A percentile compares a stretch with the other conserved stretches of the same genome.
Evolutionary conservation across 2,888 invertebrate genomes (phyloP).

Genomic region (Odontothrips loti): DNA sequence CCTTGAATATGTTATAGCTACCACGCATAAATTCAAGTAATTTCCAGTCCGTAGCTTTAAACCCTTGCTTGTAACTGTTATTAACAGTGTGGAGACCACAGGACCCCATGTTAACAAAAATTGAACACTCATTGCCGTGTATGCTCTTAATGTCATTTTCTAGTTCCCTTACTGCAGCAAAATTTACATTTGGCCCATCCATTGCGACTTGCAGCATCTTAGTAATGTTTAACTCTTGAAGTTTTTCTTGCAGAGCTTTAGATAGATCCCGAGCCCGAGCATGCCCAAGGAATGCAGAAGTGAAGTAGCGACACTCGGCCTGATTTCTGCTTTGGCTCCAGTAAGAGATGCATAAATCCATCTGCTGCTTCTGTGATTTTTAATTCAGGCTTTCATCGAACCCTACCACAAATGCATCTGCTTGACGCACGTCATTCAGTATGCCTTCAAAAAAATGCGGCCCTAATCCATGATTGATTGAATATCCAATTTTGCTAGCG

Average conservation of each 20-base stretch:
- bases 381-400: neutral
- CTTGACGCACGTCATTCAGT: neutral
- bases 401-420: neutral
- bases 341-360: constrained; percentile 40
- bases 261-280: constrained; percentile 39
- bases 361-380: constrained; percentile 35
- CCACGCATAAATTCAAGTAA: constrained; percentile 38
- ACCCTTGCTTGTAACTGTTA: constrained; percentile 42
- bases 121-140: constrained; percentile 32
- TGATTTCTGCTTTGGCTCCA: constrained; percentile 37
- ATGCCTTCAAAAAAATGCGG: neutral
- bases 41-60: constrained; percentile 38
- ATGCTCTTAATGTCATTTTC: constrained; percentile 22
- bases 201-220: constrained; percentile 39
- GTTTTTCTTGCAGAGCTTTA: constrained; percentile 34
- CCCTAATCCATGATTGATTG: neutral
- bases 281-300: constrained; percentile 38
- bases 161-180: constrained; percentile 35
- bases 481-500: neutral
- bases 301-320: constrained; percentile 40
- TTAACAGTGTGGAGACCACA: constrained; percentile 42
- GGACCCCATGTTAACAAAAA: constrained; percentile 40
- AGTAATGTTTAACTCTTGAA: constrained; percentile 31
- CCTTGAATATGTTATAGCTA: constrained; percentile 37
- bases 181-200: constrained; percentile 39